Percentiles rank a stretch among this genome's conserved stretches.
Evolutionary conservation across 2,113 vertebrate genomes (phyloP).

Genomic region (Xenotilapia longispinis): DNA sequence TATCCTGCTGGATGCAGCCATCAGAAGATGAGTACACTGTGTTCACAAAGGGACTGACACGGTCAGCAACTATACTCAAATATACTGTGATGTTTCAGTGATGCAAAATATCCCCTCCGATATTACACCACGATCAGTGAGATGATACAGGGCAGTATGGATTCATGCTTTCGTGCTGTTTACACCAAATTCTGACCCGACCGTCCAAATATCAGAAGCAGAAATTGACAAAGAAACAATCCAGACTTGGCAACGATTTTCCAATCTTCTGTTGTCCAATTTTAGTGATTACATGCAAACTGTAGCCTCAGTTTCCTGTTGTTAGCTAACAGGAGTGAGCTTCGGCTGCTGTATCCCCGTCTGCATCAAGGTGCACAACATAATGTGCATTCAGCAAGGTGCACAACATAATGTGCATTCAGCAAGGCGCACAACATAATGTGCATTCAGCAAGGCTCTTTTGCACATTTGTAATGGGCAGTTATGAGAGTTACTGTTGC

Average conservation of each 20-base stretch:
- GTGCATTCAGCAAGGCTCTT: neutral
- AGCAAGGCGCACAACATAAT: neutral
- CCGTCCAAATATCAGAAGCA: neutral
- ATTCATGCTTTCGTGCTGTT: neutral
- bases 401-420: neutral
- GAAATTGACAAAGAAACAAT: neutral
- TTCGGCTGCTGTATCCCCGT: neutral
- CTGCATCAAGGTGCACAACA: neutral
- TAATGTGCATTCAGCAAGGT: neutral
- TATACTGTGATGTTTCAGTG: neutral
- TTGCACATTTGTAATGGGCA: neutral
- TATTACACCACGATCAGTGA: accelerated
- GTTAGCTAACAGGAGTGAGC: neutral
- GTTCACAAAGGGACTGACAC: neutral
- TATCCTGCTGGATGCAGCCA: neutral
- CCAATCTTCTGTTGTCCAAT: neutral
- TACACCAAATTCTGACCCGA: neutral
- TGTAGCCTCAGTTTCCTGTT: neutral
- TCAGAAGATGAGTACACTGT: neutral
- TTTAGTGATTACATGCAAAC: neutral
- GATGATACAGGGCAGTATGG: neutral
- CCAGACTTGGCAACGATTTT: neutral
- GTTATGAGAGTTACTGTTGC: neutral
- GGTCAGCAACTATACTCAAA: neutral
- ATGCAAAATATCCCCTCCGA: neutral